Base-by-base conservation (phyloP, 2,113 vertebrate species). In the Cavia aperea region DNA sequence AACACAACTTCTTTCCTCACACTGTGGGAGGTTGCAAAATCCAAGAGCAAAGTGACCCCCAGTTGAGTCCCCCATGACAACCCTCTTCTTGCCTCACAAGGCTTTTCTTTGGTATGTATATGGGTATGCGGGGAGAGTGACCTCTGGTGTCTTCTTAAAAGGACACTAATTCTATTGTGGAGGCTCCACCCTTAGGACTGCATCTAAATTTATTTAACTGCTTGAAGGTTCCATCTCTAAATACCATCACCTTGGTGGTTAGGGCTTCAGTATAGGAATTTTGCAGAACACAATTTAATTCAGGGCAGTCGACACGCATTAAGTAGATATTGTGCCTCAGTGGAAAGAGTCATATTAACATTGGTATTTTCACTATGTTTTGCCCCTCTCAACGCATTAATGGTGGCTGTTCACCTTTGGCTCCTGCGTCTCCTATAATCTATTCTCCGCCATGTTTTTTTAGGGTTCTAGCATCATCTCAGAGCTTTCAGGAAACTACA, bases 401-500 rank as follows among this genome's bases (percentile, higher is more conserved):
- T 51, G 62, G 43, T 65, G 33, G 6, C 39, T 83, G 19, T 29
- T 94, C 49, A 62, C 46, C 79, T 66, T 84, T 94, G 78, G 12
- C 36, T 92, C 24, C n/a, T 6, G 68, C 21, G 77, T 31, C n/a
- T 66, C 62, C 79, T 92, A 63, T 65, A 88, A 49, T 81, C 51
- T 90, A 79, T 89, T 39, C 54, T 84, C 49, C 63, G 73, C 21
- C 33, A 46, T 5, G 7, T 43, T 43, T 85, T 89, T 75, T 43
- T 65, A 85, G 92, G 39, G n/a, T 81, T 88, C 49, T 23, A 58
- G 49, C 65, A 81, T 56, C 23, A 90, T 73, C 43, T 81, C 33
- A 79, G 92, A 72, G 14, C 36, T 75, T 81, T 66, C 31, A 66
- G 66, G 78, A 94, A 92, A 70, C 68, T 78, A 81, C 62, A 83